Evolutionary conservation across 2,797 vertebrate species (phyloP), one percentile per base, ranked within the genome.

Genomic region (Amazonetta brasiliensis): DNA sequence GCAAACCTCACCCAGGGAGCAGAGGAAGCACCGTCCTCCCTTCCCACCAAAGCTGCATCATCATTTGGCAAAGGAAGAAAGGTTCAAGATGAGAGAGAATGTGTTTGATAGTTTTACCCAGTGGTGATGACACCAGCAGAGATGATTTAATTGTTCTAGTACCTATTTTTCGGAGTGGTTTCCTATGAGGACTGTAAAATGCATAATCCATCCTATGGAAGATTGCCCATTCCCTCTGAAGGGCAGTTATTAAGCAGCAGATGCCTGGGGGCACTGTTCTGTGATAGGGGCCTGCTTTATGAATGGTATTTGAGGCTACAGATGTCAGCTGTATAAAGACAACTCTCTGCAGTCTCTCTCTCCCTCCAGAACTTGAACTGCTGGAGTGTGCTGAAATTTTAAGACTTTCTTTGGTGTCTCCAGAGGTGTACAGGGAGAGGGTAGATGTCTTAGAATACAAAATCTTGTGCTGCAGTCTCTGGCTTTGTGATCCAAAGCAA

Each of bases 321-420:
- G 76, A 75, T 81, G 35, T 39, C 83, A 75, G 26, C 83, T 91
- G 41, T 72, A 68, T 75, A 81, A 92, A 89, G 82, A 72, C 62
- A 92, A 11, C 11, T 66, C 63, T 69, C 79, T 60, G 56, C 35
- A 76, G 48, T 39, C 39, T 87, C 88, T 48, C 22, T 30, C 39
- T 87, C 48, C 48, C 62, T 64, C 62, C 69, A 75, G 62, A 91
- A 91, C 22, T 11, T 54, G 58, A 91, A 56, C 84, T 60, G 25
- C 58, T 74, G 35, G 31, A 91, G 62, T 50, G 67, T 58, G 58
- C 48, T 84, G 79, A 90, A 91, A 90, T 95, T 84, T 92, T 82
- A 94, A 94, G 44, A 83, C 31, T 11, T 52, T 79, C 44, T 89
- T 92, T 0, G 0, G 11, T 50, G 62, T 81, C 69, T 90, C 87